Percentiles rank a stretch among this genome's conserved stretches.
Conservation (phyloP, 2,113 vertebrate genomes). For the Sapajus apella region DNA sequence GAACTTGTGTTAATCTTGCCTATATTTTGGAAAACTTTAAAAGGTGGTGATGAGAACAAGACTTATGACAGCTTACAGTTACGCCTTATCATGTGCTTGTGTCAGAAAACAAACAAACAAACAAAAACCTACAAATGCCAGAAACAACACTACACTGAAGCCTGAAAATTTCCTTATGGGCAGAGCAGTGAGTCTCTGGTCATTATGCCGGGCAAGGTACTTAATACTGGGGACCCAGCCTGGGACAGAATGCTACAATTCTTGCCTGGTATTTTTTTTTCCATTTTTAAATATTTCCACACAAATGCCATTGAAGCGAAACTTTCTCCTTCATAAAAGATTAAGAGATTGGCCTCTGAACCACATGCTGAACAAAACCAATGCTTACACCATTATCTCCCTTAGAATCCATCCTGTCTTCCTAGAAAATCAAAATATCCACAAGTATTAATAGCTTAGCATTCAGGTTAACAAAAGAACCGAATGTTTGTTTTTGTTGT, state of each 20-base stretch:
- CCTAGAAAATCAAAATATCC: conserved; percentile 59
- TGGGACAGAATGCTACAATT: not conserved
- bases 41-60: not conserved
- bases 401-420: conserved; percentile 59
- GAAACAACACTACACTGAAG: not conserved
- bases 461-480: not conserved
- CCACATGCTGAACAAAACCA: conserved; percentile 62
- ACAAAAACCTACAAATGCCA: not conserved
- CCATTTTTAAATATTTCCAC: not conserved
- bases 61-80: not conserved
- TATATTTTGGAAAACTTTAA: not conserved
- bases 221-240: not conserved
- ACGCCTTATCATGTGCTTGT: not conserved
- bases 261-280: not conserved
- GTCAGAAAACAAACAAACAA: not conserved
- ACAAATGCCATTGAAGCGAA: conserved; percentile 65
- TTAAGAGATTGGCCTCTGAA: conserved; percentile 65
- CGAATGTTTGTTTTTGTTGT: conserved; percentile 40
- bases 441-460: conserved; percentile 4
- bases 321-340: conserved; percentile 49
- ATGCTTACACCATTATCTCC: conserved; percentile 62
- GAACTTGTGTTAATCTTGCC: not conserved
- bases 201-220: not conserved
- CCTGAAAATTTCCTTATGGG: not conserved
- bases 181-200: not conserved